Evolutionary conservation across 2,888 invertebrate genomes (phyloP).

Genomic region (Coenonympha glycerion): DNA sequence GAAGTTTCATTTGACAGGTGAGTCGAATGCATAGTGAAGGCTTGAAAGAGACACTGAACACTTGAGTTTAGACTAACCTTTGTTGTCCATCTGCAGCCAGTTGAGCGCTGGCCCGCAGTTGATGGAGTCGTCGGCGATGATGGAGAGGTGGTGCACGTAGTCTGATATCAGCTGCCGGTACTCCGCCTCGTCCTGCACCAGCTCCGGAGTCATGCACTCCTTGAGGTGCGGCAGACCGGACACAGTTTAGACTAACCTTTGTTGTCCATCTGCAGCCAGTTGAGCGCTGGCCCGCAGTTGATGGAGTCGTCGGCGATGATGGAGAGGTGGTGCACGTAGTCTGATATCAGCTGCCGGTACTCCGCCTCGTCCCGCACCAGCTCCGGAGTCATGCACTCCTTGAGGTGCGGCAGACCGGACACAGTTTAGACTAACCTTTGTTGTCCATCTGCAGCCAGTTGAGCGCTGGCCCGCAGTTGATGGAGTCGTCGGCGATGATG

Average conservation of each 20-base stretch:
- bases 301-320: constrained; percentile 92
- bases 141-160: constrained; percentile 90
- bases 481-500: constrained; percentile 90
- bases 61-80: constrained; percentile 85
- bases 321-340: constrained; percentile 90
- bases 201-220: constrained; percentile 38
- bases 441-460: constrained; percentile 99
- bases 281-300: constrained; percentile 96
- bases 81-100: constrained; percentile 98
- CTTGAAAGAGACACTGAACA: constrained; percentile 72
- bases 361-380: constrained; percentile 64
- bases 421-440: constrained; percentile 83
- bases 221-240: constrained; percentile 85
- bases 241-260: constrained; percentile 85
- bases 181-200: constrained; percentile 64
- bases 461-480: constrained; percentile 97
- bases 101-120: constrained; percentile 98
- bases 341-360: constrained; percentile 75
- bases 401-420: constrained; percentile 87
- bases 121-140: constrained; percentile 91
- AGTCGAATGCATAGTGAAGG: constrained; percentile 31
- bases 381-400: constrained; percentile 39
- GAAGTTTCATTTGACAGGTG: not conserved
- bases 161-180: constrained; percentile 77
- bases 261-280: constrained; percentile 98